Conservation (phyloP, 2,113 vertebrate species). For the Xiphias gladius region DNA sequence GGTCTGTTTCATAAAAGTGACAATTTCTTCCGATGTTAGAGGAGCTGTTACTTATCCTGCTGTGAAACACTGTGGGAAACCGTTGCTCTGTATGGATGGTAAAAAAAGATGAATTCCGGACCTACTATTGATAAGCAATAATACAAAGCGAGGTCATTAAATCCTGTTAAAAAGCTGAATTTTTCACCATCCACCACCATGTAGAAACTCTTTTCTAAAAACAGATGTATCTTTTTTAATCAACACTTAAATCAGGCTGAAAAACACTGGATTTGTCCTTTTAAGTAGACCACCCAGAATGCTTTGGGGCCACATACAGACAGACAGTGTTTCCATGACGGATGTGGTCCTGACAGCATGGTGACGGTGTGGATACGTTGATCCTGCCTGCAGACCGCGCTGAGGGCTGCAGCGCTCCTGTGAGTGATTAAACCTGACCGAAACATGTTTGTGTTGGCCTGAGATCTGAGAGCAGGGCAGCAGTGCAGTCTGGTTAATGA, state of each 20-base stretch:
- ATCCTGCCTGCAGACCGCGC: slow-evolving; percentile 19
- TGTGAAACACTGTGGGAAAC: no score
- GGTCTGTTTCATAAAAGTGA: no score
- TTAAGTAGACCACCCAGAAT: slow-evolving; percentile 30
- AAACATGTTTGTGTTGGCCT: slow-evolving; percentile 49
- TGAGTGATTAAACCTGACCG: background rate
- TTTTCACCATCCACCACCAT: no score
- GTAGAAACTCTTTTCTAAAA: no score
- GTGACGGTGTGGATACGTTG: background rate
- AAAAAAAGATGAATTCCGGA: no score
- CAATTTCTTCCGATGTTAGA: no score
- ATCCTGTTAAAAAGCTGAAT: no score
- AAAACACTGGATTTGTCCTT: background rate
- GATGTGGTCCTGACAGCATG: background rate
- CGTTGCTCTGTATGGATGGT: no score
- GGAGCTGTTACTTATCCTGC: no score
- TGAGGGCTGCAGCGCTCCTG: background rate
- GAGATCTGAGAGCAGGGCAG: slow-evolving; percentile 3
- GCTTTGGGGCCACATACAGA: slow-evolving; percentile 19
- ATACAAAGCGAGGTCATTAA: no score
- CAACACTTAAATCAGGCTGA: background rate
- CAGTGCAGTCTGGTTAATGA: slow-evolving; percentile 56
- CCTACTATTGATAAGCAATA: no score
- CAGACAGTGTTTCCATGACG: slow-evolving; percentile 39
- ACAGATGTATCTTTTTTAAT: no score